Base-by-base conservation (phyloP, 2,113 vertebrate genomes). In the Pitta sordida region DNA sequence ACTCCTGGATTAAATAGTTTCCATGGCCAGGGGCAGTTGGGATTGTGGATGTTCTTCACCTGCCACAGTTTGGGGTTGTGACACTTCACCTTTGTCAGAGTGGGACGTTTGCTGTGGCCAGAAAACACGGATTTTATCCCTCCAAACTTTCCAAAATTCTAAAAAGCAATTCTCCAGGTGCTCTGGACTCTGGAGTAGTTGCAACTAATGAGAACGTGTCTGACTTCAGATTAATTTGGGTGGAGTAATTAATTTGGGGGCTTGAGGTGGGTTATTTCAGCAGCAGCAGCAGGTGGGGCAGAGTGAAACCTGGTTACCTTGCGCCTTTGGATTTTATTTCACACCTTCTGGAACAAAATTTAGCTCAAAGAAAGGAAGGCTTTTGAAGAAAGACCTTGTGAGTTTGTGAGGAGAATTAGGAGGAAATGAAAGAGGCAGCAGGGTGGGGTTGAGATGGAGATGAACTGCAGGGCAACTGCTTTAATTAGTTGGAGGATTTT, bases 371-470 rank as follows among this genome's bases (percentile, higher is more conserved):
- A 17, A 65, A 5, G 3, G 48, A 90, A 32, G 5, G 59, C 88
- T 75, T 93, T 75, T 95, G 73, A 93, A 95, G 80, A n/a, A 41
- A 75, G 83, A 93, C 83, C 90, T 94, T 62, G 87, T 29, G 13
- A 95, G 43, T 88, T 94, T 62, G 87, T 29, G 13, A 95, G 43
- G 58, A 60, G 56, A 67, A 75, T 52, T 4, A 73, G 41, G 69
- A 83, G 36, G 30, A 52, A 67, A 95, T 86, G 73, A 88, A 94
- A 93, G 80, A 52, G 52, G 41, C 36, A n/a, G 18, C 1, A 0
- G 48, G 37, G 44, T 26, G 43, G 39, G 37, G 77, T 73, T 86
- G 84, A 71, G 65, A 29, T 41, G 68, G 59, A 70, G 52, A 32
- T 49, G 73, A 93, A 88, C 92, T 64, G 56, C 48, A n/a, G 91